Percentiles rank a stretch among this genome's conserved stretches.
These are phyloP conservation scores for Corticium candelabrum DNA, from an alignment of 37 sponge, comb jelly and placozoan species.

Conservation along the genomic window DNA sequence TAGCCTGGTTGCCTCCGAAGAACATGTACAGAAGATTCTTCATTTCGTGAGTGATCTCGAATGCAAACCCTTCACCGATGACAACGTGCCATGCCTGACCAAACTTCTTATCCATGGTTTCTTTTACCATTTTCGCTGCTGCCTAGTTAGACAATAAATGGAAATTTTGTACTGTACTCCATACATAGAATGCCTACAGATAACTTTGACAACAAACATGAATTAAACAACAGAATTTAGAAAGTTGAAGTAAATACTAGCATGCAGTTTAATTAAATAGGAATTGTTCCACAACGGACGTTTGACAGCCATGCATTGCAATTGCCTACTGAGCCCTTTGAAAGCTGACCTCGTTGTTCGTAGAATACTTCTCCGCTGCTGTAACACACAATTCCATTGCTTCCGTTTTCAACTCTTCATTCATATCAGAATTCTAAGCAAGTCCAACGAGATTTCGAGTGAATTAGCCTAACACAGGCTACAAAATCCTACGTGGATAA, in stretches of 20 bases:
- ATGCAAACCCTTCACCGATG: constrained; percentile 90
- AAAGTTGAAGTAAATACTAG: no score
- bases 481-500: no score
- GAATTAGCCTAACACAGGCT: no score
- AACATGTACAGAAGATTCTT: constrained; percentile 96
- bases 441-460: background rate
- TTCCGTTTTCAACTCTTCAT: constrained; percentile 93
- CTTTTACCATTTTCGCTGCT: constrained; percentile 98
- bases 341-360: constrained; percentile 74
- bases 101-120: constrained; percentile 99
- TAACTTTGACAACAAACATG: background rate
- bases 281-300: no score
- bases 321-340: no score
- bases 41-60: constrained; percentile 86
- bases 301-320: no score
- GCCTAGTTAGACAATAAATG: constrained; percentile 16
- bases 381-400: constrained; percentile 99
- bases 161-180: background rate
- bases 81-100: constrained; percentile 96
- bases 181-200: background rate
- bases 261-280: no score
- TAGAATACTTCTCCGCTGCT: constrained; percentile 86
- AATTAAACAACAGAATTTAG: background rate
- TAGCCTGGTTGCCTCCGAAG: constrained; percentile 88
- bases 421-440: constrained; percentile 92